Evolutionary conservation across 1,140 invertebrate species (phyloP).

Genomic region (Halesus radiatus): DNA sequence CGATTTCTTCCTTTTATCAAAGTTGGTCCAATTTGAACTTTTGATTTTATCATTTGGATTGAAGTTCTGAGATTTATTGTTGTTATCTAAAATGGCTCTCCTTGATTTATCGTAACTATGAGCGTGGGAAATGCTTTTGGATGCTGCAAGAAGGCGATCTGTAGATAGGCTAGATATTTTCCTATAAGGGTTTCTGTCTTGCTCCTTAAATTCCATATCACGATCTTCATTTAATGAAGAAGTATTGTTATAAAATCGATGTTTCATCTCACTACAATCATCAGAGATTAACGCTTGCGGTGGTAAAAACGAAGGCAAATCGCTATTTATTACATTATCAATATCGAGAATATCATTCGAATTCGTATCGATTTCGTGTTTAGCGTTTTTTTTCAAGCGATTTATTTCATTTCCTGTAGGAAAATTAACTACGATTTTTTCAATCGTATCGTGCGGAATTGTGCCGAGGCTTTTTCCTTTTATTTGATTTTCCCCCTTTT

Average conservation of each 20-base stretch:
- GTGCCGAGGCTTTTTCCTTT: slow-evolving; percentile 29
- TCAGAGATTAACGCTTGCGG: slow-evolving; percentile 45
- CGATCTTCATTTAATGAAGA: slow-evolving; percentile 26
- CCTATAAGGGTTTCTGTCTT: slow-evolving; percentile 36
- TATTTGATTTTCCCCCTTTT: slow-evolving; percentile 36
- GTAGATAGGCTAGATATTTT: slow-evolving; percentile 34
- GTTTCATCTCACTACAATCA: slow-evolving; percentile 51
- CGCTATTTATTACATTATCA: not conserved
- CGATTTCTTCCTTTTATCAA: not conserved
- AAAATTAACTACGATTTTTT: slow-evolving; percentile 24
- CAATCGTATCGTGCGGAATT: not conserved
- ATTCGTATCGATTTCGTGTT: not conserved
- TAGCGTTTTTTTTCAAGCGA: not conserved
- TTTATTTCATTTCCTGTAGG: not conserved
- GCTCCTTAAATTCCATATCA: slow-evolving; percentile 53
- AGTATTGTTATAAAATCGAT: not conserved
- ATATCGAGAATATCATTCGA: not conserved
- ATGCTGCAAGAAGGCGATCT: slow-evolving; percentile 13
- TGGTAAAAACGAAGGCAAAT: not conserved
- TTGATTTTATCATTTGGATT: not conserved
- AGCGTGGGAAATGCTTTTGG: slow-evolving; percentile 41
- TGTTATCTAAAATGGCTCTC: slow-evolving; percentile 35
- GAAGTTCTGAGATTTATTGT: not conserved
- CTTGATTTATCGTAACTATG: slow-evolving; percentile 50
- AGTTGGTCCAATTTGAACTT: not conserved